Evolutionary conservation across 2,113 vertebrate genomes (phyloP), one percentile per base, ranked within the genome.

Genomic region (Cisticola juncidis): DNA sequence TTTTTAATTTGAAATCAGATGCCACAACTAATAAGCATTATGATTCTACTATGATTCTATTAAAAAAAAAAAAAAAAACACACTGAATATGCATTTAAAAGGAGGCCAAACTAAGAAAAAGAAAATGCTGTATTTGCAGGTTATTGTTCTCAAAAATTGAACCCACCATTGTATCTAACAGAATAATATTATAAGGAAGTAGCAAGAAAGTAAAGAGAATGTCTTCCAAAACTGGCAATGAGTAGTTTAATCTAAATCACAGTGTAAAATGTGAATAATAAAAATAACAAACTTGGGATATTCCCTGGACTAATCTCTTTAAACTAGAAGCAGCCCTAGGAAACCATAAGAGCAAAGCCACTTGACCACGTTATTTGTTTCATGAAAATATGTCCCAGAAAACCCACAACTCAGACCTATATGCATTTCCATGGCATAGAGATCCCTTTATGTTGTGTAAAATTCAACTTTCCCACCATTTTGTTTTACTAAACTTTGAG

Each of bases 321-420:
- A 95, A 96, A 97, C 86, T 35, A 92, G 58, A n/a, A 97, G 88
- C 78, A 92, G 95, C 92, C 93, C 73, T 73, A 86, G 94, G 97
- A 97, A 97, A 89, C 36, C 26, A 10, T 95, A 88, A 90, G 72
- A 95, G 73, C 87, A 91, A 96, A 97, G 48, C 42, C 86, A 94
- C 54, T 92, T 84, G 77, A 87, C 77, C 45, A 45, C 29, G 18
- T 85, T 93, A 92, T 45, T 95, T 61, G 82, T 83, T 86, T 95
- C 65, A 84, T 77, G 48, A 86, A 93, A 95, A 92, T 66, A 33
- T 53, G 28, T 92, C 96, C 80, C 61, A 50, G 80, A 96, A 81
- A 79, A 40, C 6, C 19, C 25, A 5, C 18, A 53, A 40, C 28
- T 85, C 61, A 57, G 48, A 42, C 22, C 45, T 8, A 19, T 24